These are phyloP conservation scores for Falco concolor DNA, from an alignment of 2,797 vertebrate genomes.

Conservation along the genomic window DNA sequence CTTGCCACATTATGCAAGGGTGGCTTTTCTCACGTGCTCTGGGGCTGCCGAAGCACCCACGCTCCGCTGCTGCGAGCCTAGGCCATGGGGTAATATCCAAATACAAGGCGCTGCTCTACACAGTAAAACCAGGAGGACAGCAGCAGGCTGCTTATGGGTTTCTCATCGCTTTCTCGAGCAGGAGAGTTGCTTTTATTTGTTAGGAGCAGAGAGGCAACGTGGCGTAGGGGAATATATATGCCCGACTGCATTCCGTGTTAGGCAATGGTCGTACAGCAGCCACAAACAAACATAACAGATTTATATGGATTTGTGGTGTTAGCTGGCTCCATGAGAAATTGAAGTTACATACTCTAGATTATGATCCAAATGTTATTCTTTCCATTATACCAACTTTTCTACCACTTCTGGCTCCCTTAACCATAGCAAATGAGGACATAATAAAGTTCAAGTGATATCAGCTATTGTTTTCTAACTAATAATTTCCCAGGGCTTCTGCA, in stretches of 20 bases:
- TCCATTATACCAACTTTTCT: not conserved
- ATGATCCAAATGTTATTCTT: not conserved
- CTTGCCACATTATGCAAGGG: not conserved
- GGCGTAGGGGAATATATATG: not conserved
- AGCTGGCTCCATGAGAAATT: not conserved
- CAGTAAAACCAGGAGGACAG: not conserved
- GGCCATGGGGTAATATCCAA: not conserved
- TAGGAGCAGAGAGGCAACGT: not conserved
- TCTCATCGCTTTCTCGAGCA: not conserved
- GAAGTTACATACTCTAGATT: not conserved
- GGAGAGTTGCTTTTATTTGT: not conserved
- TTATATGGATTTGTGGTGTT: not conserved
- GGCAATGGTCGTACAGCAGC: not conserved
- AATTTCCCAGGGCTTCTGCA: slow-evolving; percentile 18
- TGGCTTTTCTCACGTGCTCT: not conserved
- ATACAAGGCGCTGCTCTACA: not conserved
- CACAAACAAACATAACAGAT: not conserved
- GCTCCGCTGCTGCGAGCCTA: not conserved
- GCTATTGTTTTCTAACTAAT: not conserved
- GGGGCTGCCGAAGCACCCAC: not conserved
- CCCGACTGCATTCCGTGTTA: no score
- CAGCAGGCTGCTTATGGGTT: not conserved
- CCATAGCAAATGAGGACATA: not conserved
- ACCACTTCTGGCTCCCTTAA: not conserved
- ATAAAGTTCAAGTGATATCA: not conserved